These are phyloP conservation scores for Harpagoxenus sublaevis DNA, from an alignment of 2,888 invertebrate species.

Conservation along the genomic window DNA sequence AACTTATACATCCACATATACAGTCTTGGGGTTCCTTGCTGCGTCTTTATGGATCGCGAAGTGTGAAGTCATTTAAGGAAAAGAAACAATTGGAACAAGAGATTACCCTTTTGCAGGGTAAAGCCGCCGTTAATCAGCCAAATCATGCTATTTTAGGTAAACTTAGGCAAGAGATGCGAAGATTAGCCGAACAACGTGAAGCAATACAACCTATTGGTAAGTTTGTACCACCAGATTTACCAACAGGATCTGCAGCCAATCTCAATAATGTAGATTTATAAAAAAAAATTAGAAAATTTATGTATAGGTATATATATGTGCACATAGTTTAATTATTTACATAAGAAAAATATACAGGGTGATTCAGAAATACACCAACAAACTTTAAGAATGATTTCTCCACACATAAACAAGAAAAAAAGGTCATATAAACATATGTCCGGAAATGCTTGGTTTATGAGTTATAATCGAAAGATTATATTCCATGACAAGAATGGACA, in stretches of 20 bases:
- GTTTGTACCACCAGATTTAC: constrained; percentile 90
- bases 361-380: too few species aligned
- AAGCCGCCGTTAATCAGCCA: constrained; percentile 95
- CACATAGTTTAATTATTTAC: not conserved
- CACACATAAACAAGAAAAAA: too few species aligned
- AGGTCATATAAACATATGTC: too few species aligned
- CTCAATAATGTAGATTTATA: constrained; percentile 93
- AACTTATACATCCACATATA: constrained; percentile 97
- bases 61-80: constrained; percentile 96
- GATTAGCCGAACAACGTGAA: constrained; percentile 89
- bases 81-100: constrained; percentile 97
- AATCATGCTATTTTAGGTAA: constrained; percentile 96
- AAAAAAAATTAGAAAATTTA: constrained; percentile 2
- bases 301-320: not conserved
- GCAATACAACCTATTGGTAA: constrained; percentile 88
- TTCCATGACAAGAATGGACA: too few species aligned
- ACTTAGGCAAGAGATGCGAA: constrained; percentile 93
- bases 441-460: too few species aligned
- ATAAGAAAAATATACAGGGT: not conserved
- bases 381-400: too few species aligned
- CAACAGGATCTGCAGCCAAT: constrained; percentile 92
- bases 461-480: too few species aligned
- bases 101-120: constrained; percentile 95
- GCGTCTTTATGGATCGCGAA: constrained; percentile 96
- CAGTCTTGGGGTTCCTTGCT: constrained; percentile 97